These are phyloP conservation scores for Acrossocheilus wenchowensis DNA, from an alignment of 2,797 vertebrate species.

Conservation along the genomic window DNA sequence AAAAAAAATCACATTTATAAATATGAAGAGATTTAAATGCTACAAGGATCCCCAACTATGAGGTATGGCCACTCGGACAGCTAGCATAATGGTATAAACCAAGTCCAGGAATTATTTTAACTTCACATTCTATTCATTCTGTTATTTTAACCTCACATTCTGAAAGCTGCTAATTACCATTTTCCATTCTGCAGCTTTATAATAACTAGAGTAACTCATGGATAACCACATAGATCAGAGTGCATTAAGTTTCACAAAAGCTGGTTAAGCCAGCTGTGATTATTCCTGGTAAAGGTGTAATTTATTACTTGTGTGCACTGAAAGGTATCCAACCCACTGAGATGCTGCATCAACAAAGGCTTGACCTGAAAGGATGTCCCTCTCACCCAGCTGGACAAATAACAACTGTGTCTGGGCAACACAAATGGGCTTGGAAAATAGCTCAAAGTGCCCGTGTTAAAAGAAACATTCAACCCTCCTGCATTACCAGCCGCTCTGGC, in stretches of 20 bases:
- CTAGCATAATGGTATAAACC: not conserved
- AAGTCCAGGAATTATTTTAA: not conserved
- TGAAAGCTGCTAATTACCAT: constrained; percentile 11
- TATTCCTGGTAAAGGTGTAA: constrained; percentile 67
- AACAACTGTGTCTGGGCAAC: constrained; percentile 67
- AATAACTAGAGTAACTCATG: constrained; percentile 51
- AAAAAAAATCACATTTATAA: not conserved
- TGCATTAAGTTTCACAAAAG: constrained; percentile 13
- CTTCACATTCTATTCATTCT: not conserved
- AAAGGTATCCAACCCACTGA: constrained; percentile 48
- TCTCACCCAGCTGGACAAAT: constrained; percentile 72
- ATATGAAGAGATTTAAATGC: not conserved
- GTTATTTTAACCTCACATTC: not conserved
- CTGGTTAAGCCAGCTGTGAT: constrained; percentile 62
- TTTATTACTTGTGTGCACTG: constrained; percentile 53
- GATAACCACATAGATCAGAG: constrained; percentile 33
- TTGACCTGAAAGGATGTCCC: constrained; percentile 63
- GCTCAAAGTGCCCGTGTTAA: constrained; percentile 66
- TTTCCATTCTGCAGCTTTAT: constrained; percentile 5
- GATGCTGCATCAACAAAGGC: constrained; percentile 52
- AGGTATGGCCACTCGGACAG: not conserved
- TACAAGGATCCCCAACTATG: not conserved
- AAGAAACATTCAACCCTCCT: constrained; percentile 69
- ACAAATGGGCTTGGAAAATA: constrained; percentile 59
- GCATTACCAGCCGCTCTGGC: constrained; percentile 71